Base-by-base conservation (phyloP, 2,797 vertebrate species). In the Microctenopoma steveboyesi region DNA sequence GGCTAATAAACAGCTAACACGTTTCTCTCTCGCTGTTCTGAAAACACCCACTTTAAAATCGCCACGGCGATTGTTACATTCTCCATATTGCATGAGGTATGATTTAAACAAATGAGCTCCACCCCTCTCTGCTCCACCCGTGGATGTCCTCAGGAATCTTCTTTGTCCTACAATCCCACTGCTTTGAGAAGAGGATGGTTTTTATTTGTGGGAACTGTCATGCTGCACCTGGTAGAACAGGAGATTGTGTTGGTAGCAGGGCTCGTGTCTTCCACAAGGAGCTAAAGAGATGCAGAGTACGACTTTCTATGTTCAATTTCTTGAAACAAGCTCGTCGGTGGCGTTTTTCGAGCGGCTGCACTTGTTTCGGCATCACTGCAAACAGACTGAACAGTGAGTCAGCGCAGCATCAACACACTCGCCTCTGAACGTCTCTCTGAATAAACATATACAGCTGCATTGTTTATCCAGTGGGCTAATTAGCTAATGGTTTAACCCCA, bases 1-100 rank as follows among this genome's bases (percentile, higher is more conserved):
- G 69, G 73, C 79, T 89, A 90, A 92, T 86, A 75, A 84, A 85
- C 79, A 81, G 65, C 78, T 89, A 88, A 88, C 86, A 83, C 48
- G 45, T 69, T 68, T 49, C 62, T 78, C 64, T 70, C 64, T 68
- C 3, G n/a, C 75, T 76, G 72, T 42, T 72, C 69, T 3, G 67
- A 68, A 80, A 76, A 78, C 74, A 64, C 43, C 72, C 64, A 59
- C 74, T 76, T 81, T 82, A 57, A 81, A 81, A 79, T 48, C 66
- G 77, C 69, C 78, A 69, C 62, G 37, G 77, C 50, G 64, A 85
- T 76, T 76, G 87, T 86, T 82, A 80, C 78, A 76, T 89, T 74
- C 62, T 89, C 72, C 77, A 87, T 88, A 84, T 89, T 92, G 64
- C 79, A 89, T 81, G 86, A 88, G 81, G 76, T 78, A 74, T 50